These are phyloP conservation scores for Heterotilapia buettikoferi DNA, from an alignment of 2,113 vertebrate species.

Conservation along the genomic window DNA sequence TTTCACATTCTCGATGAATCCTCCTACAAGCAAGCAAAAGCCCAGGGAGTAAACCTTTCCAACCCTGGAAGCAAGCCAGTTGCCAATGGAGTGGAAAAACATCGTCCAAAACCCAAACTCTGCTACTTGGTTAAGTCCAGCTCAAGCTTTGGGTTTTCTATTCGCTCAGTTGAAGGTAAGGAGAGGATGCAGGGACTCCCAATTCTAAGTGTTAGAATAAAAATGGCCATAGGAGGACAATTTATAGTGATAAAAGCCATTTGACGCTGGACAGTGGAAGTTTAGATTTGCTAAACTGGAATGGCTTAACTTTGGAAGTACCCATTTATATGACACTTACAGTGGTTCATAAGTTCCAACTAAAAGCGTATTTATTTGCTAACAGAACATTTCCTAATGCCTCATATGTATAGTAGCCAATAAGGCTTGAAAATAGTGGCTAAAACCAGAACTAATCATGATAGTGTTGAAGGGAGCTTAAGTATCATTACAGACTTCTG, in stretches of 20 bases:
- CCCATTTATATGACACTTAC: neutral
- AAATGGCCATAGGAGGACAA: neutral
- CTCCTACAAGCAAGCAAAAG: slow-evolving; percentile 79
- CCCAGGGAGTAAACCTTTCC: slow-evolving; percentile 67
- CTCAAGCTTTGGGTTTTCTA: slow-evolving; percentile 81
- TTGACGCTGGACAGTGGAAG: neutral
- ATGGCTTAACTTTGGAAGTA: neutral
- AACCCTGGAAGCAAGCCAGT: slow-evolving; percentile 2
- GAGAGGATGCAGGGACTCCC: neutral
- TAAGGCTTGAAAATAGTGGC: neutral
- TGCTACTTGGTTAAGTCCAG: slow-evolving; percentile 83
- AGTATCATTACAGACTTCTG: neutral
- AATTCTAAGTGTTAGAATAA: neutral
- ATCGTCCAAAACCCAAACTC: slow-evolving; percentile 72
- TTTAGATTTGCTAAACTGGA: neutral
- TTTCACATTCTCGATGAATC: slow-evolving; percentile 81
- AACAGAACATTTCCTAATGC: neutral
- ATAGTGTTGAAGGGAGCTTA: neutral
- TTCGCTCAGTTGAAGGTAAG: slow-evolving; percentile 81
- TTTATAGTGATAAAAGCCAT: neutral
- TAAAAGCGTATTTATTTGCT: neutral
- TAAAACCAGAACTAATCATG: neutral
- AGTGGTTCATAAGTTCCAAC: neutral
- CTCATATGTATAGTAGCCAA: neutral
- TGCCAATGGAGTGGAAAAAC: slow-evolving; percentile 51